phyloP scores from a whole-genome alignment of 1,140 invertebrate species.

The Lanistes nyassanus region DNA sequence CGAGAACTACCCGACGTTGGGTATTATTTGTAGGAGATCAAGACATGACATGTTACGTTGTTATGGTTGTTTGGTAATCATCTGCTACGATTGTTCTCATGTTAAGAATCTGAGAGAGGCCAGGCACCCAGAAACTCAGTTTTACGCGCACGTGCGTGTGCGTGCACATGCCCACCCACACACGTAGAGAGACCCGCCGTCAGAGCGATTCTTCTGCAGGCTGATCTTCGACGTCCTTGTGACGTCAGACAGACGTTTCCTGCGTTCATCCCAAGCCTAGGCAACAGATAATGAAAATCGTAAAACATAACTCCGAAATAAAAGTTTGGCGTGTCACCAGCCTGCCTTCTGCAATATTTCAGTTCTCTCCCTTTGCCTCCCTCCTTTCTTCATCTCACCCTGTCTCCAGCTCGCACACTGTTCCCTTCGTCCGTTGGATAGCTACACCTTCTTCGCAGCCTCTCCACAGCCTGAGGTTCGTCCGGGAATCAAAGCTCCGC shows the following conservation, averaged over 20 bases:
- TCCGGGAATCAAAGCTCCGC: not conserved
- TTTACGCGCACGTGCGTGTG: too few relatives aligned
- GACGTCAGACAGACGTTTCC: not conserved
- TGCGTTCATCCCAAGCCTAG: not conserved
- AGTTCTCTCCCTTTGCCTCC: constrained; percentile 2
- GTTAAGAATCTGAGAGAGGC: too few relatives aligned
- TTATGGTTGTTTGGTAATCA: too few relatives aligned
- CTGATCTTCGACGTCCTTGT: not conserved
- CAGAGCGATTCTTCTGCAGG: not conserved
- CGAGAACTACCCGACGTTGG: too few relatives aligned
- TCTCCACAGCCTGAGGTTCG: not conserved
- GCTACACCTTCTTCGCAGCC: too few relatives aligned
- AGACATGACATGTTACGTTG: too few relatives aligned
- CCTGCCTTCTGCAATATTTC: not conserved
- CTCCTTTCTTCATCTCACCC: not conserved
- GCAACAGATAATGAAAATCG: too few relatives aligned
- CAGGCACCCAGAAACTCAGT: not conserved
- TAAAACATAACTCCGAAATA: not conserved
- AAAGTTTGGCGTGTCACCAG: not conserved
- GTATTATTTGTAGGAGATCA: too few relatives aligned
- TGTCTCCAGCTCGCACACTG: not conserved
- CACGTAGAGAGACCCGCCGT: not conserved
- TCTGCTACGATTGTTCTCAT: too few relatives aligned
- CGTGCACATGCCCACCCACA: not conserved
- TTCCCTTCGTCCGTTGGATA: not conserved